These are phyloP conservation scores for Metacarcinus magister DNA, from an alignment of 2,888 invertebrate genomes.

Conservation along the genomic window DNA sequence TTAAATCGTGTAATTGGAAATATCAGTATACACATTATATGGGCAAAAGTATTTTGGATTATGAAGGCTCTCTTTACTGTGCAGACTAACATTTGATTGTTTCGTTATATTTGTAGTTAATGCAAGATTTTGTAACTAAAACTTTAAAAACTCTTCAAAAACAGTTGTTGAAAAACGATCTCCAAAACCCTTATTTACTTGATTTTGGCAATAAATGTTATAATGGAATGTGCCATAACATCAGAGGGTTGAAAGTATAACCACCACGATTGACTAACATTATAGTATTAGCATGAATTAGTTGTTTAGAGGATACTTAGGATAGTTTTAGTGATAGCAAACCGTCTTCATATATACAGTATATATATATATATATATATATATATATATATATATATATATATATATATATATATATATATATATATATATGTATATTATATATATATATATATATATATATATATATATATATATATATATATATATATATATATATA, in stretches of 20 bases:
- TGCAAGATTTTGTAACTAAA: too few species aligned
- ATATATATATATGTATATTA: too few species aligned
- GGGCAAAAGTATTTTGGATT: not conserved
- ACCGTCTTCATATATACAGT: not conserved
- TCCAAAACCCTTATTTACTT: too few species aligned
- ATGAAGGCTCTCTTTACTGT: not conserved
- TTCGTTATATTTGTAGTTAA: too few species aligned
- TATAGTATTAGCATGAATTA: not conserved
- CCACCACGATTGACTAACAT: not conserved
- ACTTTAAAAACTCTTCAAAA: too few species aligned
- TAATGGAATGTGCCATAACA: not conserved
- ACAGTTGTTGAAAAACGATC: too few species aligned
- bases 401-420: too few species aligned
- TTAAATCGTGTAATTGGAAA: not conserved
- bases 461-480: conserved; percentile 57
- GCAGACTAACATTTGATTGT: not conserved
- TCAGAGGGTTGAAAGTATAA: conserved; percentile 42
- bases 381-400: too few species aligned
- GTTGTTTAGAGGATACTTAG: not conserved
- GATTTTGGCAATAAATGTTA: not conserved
- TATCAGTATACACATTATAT: not conserved
- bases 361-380: not conserved
- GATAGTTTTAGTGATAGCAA: not conserved
- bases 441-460: conserved; percentile 50
- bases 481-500: conserved; percentile 54